Percentiles rank a stretch among this genome's conserved stretches.
Conservation (phyloP, 37 sponge, comb jelly and placozoan species). For the Crambe crambe region DNA sequence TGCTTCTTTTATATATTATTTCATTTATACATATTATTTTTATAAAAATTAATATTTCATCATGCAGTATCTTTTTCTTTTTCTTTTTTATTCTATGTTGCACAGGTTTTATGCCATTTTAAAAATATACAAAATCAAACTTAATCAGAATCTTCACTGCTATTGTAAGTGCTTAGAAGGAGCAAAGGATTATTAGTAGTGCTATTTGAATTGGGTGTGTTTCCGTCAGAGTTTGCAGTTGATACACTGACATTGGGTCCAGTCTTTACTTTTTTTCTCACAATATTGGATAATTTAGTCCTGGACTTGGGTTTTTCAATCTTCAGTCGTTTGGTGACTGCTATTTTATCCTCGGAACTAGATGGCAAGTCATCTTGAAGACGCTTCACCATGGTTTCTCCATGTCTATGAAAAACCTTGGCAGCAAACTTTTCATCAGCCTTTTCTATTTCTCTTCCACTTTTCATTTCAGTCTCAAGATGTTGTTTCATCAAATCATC, state of each 20-base stretch:
- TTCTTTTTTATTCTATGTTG: not conserved
- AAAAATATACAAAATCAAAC: not conserved
- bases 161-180: conserved; percentile 8
- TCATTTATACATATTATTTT: not conserved
- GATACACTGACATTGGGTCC: too few species aligned
- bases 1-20: not conserved
- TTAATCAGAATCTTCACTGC: not conserved
- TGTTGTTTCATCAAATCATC: conserved; percentile 68
- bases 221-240: too few species aligned
- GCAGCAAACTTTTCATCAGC: conserved; percentile 69
- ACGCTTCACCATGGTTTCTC: conserved; percentile 29
- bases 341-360: not conserved
- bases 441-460: conserved; percentile 49
- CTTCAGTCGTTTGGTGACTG: not conserved
- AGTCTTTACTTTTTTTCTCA: too few species aligned
- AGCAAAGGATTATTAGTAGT: not conserved
- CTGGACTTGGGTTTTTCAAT: not conserved
- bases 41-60: not conserved
- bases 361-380: conserved; percentile 49
- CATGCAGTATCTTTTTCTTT: not conserved
- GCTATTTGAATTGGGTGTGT: too few species aligned
- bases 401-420: conserved; percentile 55
- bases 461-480: conserved; percentile 52
- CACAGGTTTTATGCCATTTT: not conserved
- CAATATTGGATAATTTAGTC: not conserved